Base-by-base conservation (phyloP, 2,888 invertebrate species). In the Lasiommata megera region DNA sequence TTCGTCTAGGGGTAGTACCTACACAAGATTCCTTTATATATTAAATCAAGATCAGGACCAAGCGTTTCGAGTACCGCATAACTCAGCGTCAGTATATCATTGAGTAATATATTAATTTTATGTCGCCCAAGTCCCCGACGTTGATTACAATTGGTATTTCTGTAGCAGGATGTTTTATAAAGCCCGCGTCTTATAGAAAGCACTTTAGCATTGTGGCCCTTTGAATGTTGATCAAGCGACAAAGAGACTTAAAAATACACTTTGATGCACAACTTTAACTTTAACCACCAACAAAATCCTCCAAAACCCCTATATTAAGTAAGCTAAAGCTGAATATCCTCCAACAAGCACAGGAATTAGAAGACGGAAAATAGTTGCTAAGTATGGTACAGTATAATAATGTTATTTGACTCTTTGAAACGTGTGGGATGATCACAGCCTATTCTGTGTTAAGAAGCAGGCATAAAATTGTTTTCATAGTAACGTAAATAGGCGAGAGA, bases 361-460 rank as follows among this genome's bases (percentile, higher is more conserved):
- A 17, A 50, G 54, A 46, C 58, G 38, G 31, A 60, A 36, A 60
- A 63, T 54, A 57, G 54, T 67, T 68, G 69, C 66, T 70, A 68
- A 64, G 70, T 70, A 68, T 68, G 69, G 73, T 80, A 78, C 77
- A 73, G 76, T 78, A 68, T 86, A 84, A 86, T 84, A 86, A 86
- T 85, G 86, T 84, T 88, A 87, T 88, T 87, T 76, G 82, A 78
- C 73, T 77, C 78, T 78, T 60, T 72, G 64, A 64, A 72, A 70
- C 74, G 85, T 84, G 84, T 88, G 84, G 86, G 86, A 76, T 76
- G 84, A 84, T 88, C 87, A 84, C 79, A 76, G 78, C 70, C 82
- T 76, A 84, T 84, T 84, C 79, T 81, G 74, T 80, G 74, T 74
- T 70, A 77, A 82, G 80, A 76, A 87, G 82, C 73, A 76, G 73